Percentiles rank a stretch among this genome's conserved stretches.
Conservation (phyloP, 1,140 invertebrate genomes). For the Lamellibrachia luymesi region DNA sequence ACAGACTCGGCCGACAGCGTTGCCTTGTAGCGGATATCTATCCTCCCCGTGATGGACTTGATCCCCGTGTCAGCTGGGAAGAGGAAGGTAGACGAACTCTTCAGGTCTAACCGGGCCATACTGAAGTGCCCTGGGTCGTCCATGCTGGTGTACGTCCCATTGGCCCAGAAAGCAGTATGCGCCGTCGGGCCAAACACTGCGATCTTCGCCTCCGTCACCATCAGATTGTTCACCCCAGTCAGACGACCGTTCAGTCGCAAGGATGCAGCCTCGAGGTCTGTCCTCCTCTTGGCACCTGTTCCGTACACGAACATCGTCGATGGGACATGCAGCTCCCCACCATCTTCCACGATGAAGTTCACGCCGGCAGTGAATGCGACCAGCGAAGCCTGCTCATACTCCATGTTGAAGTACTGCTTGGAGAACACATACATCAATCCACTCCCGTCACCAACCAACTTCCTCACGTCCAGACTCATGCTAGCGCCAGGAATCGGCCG, state of each 20-base stretch:
- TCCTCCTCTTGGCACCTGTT: slow-evolving; percentile 30
- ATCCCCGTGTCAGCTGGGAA: slow-evolving; percentile 37
- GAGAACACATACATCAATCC: slow-evolving; percentile 40
- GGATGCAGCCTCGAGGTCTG: slow-evolving; percentile 33
- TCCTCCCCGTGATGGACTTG: slow-evolving; percentile 32
- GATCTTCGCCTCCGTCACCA: slow-evolving; percentile 36
- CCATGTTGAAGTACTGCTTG: slow-evolving; percentile 35
- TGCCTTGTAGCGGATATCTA: slow-evolving; percentile 39
- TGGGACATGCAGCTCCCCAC: slow-evolving; percentile 39
- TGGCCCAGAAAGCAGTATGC: slow-evolving; percentile 37
- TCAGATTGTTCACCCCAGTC: slow-evolving; percentile 36
- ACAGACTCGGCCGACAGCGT: slow-evolving; percentile 41
- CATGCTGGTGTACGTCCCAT: slow-evolving; percentile 31
- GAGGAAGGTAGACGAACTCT: slow-evolving; percentile 36
- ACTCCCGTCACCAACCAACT: slow-evolving; percentile 37
- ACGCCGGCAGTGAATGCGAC: slow-evolving; percentile 40
- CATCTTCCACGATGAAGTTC: slow-evolving; percentile 43
- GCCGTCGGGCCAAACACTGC: slow-evolving; percentile 34
- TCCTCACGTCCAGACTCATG: slow-evolving; percentile 31
- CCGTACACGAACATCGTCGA: slow-evolving; percentile 39
- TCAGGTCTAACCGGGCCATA: slow-evolving; percentile 40
- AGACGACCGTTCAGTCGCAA: slow-evolving; percentile 36
- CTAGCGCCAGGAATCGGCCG: slow-evolving; percentile 27
- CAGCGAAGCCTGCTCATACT: slow-evolving; percentile 36
- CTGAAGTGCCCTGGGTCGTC: slow-evolving; percentile 34